Conservation (phyloP, 2,888 invertebrate species). For the Leptopterna dolabrata region DNA sequence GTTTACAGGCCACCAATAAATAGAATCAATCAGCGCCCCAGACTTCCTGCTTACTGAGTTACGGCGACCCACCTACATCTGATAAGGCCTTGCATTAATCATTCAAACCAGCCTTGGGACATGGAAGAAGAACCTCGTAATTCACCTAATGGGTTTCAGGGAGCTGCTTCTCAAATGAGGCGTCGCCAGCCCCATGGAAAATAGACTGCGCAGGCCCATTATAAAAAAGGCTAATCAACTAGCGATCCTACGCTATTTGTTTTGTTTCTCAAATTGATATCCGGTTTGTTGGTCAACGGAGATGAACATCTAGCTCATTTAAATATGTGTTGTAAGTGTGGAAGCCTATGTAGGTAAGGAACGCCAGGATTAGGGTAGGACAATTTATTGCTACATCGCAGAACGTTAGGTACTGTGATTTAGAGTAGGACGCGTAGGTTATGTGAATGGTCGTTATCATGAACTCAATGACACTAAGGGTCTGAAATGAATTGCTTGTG, state of each 20-base stretch:
- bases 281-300: neutral
- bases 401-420: no score
- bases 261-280: neutral
- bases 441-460: no score
- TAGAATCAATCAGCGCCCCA: neutral
- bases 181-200: neutral
- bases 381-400: neutral
- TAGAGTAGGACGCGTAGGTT: no score
- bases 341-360: neutral
- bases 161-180: neutral
- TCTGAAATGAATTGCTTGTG: no score
- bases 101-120: neutral
- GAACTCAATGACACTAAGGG: no score
- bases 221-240: neutral
- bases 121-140: neutral
- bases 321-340: neutral
- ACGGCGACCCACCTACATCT: neutral
- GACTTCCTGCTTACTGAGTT: neutral
- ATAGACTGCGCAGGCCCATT: neutral
- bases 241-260: neutral
- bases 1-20: neutral
- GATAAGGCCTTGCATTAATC: neutral
- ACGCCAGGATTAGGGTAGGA: neutral
- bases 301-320: neutral
- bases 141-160: neutral